Evolutionary conservation across 37 sponge, comb jelly and placozoan species (phyloP), one percentile per base, ranked within the genome.

Genomic region (Dysidea cf. avara): DNA sequence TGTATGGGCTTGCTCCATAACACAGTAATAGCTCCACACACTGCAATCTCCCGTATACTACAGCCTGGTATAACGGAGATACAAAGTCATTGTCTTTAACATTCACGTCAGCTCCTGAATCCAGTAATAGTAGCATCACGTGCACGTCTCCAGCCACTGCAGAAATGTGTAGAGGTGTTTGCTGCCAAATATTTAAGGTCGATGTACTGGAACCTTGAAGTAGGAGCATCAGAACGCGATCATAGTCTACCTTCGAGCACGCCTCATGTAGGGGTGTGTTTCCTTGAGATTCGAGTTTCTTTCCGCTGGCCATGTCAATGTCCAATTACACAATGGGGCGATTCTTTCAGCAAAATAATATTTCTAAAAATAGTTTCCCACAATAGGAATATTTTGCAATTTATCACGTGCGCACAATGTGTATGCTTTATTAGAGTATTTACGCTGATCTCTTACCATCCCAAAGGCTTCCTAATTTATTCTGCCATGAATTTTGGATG

Each of bases 51-150:
- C 77, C 77, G 33, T 80, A 81, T 13, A 90, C 81, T 32, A 90
- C 69, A 0, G 90, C 85, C 14, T 83, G 85, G 52, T 90, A 85
- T 0, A 90, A 75, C 50, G 90, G 90, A 49, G 90, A 84, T 7
- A 81, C 52, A 67, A 49, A 46, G 54, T 90, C 72, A 51, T 81
- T 75, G 72, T 90, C 90, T 2, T 26, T 21, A 13, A 66, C 73
- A 39, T 90, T 90, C 28, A 90, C 90, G 34, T 68, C 36, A 3
- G 90, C 81, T 13, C 81, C 76, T n/a, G 77, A 56, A 39, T 90
- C 90, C 37, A 90, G 56, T 34, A 90, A 73, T 2, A 90, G 43
- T 61, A 90, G 32, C 82, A 90, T 84, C 29, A 90, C 31, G 28
- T 80, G 77, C 4, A 90, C 72, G 38, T 90, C 77, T 4, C 90